Conservation (phyloP, 2,113 vertebrate species). For the Phoenicopterus ruber region DNA sequence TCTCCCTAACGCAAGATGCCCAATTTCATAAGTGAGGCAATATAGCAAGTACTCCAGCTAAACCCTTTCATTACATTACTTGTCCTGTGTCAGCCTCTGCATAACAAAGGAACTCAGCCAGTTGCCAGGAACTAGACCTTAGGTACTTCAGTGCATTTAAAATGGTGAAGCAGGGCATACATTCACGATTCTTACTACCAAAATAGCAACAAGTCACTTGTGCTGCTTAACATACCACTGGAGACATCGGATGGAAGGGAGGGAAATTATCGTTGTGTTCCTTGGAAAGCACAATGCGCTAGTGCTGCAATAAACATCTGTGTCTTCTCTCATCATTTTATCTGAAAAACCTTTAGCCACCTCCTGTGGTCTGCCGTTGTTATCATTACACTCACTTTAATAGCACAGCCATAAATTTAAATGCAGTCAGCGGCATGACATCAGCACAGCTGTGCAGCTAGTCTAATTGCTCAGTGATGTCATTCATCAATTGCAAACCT, state of each 20-base stretch:
- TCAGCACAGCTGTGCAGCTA: constrained; percentile 2
- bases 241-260: background rate
- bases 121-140: background rate
- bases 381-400: background rate
- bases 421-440: background rate
- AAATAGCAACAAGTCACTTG: background rate
- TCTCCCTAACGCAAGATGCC: background rate
- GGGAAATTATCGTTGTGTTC: background rate
- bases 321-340: background rate
- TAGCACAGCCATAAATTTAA: background rate
- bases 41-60: background rate
- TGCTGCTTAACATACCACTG: background rate
- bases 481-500: background rate
- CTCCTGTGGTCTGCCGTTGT: background rate
- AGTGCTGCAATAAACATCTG: background rate
- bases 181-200: background rate
- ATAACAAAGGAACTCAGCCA: background rate
- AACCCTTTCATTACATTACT: background rate
- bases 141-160: background rate
- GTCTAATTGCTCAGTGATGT: background rate
- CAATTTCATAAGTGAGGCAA: background rate
- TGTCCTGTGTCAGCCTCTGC: background rate
- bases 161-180: background rate
- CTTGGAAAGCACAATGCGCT: background rate
- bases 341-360: background rate